A percentile compares a stretch with the other conserved stretches of the same genome.
Evolutionary conservation across 2,888 invertebrate genomes (phyloP).

Genomic region (Callimorpha dominula): DNA sequence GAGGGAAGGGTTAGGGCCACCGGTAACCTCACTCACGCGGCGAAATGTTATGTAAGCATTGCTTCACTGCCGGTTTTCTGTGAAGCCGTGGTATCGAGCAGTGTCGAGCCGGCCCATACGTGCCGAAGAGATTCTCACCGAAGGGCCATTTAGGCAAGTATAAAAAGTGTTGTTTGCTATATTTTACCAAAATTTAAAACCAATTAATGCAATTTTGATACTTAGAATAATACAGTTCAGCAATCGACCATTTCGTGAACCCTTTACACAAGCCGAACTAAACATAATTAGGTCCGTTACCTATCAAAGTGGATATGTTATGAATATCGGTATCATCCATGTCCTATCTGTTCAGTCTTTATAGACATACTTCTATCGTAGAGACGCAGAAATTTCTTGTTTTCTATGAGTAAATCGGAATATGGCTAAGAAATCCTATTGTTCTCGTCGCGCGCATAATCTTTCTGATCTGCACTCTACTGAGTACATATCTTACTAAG

Average conservation of each 20-base stretch:
- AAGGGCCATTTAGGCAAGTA: neutral
- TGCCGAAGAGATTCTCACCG: neutral
- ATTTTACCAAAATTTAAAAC: neutral
- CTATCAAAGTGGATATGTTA: neutral
- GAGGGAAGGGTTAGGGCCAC: too few relatives aligned
- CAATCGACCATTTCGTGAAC: conserved; percentile 3
- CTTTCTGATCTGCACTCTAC: neutral
- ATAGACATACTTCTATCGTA: neutral
- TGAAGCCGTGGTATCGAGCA: too few relatives aligned
- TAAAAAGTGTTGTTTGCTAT: neutral
- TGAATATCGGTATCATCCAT: neutral
- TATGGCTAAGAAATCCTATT: neutral
- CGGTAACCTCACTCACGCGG: too few relatives aligned
- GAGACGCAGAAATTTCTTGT: neutral
- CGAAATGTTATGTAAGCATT: too few relatives aligned
- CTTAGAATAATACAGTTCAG: neutral
- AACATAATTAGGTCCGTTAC: neutral
- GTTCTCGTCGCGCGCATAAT: neutral
- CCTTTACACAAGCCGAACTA: neutral
- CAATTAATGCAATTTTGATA: neutral
- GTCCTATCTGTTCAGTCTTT: neutral
- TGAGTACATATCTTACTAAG: neutral
- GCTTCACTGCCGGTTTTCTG: too few relatives aligned
- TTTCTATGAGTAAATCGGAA: neutral
- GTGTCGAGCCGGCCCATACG: too few relatives aligned